Base-by-base conservation (phyloP, 2,888 invertebrate genomes). In the Alloplasta piceator region DNA sequence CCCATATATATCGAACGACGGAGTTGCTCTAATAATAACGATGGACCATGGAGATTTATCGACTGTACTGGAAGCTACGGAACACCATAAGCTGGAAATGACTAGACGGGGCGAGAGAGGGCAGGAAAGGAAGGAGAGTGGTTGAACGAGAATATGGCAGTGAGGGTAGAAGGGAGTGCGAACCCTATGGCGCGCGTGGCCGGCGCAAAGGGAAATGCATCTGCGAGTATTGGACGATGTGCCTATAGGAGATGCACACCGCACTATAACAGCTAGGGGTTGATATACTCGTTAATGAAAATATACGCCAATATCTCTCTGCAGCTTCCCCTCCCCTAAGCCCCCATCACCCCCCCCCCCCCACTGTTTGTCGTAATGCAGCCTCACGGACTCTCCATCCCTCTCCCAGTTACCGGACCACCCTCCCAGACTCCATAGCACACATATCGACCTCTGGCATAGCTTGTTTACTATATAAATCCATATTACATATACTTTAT, bases 281-380 rank as follows among this genome's bases (percentile, higher is more conserved):
- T 82, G 83, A 85, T 83, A 81, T 71, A 82, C 78, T 78, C 86
- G 85, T 85, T 86, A 86, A 86, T 86, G 85, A 86, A 86, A 86
- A 86, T 84, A 85, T 84, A 86, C 85, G 83, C 72, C 70, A 64
- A 74, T 78, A 82, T 26, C 26, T 26, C 26, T 26, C 26, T 46
- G 74, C 78, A 26, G 26, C 26, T 3, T 77, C 74, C 67, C 70
- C 74, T 74, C 60, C 67, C 58, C 71, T 73, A 60, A 26, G 26
- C 38, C 7, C 12, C 46, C 39, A 50, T 66, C 50, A 55, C 43
- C 26, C 64, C 58, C 58, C 67, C 71, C n/a, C 74, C 43, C 61
- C 58, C 52, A n/a, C 48, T 64, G 38, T 50, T 36, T 67, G 50
- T 38, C 46, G 36, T 64, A 5, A 48, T 79, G 43, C 56, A 73